phyloP scores from a whole-genome alignment of 2,113 vertebrate genomes.

The Saguinus imperator region DNA sequence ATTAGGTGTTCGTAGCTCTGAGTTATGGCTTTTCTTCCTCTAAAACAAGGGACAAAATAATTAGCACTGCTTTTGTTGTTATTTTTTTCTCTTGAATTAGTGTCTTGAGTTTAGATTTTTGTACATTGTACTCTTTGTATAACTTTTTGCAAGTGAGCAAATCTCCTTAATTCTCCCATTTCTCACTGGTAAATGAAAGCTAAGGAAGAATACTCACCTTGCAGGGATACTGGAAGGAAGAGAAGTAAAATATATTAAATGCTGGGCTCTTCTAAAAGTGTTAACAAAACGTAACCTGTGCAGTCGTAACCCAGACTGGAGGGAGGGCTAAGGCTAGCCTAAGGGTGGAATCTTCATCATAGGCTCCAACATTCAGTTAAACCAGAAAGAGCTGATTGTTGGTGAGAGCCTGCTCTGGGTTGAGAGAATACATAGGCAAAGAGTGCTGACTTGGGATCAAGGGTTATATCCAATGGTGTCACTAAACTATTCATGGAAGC shows the following conservation, averaged over 20 bases:
- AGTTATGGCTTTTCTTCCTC: not conserved
- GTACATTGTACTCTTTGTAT: not conserved
- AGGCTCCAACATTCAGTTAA: not conserved
- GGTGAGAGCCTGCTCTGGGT: not conserved
- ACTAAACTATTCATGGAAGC: not conserved
- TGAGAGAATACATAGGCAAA: not conserved
- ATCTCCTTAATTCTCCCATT: constrained; percentile 50
- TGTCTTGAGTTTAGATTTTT: constrained; percentile 20
- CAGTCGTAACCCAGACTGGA: not conserved
- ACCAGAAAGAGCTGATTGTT: not conserved
- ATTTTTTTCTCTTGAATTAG: constrained; percentile 22
- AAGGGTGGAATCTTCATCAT: not conserved
- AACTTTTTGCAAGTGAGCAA: constrained; percentile 49
- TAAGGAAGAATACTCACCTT: constrained; percentile 18
- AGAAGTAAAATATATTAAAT: not conserved
- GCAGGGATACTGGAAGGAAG: not conserved
- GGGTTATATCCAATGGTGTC: not conserved
- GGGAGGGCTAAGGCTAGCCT: not conserved
- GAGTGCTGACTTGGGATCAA: not conserved
- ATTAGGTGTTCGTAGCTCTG: not conserved
- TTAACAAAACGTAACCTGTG: not conserved
- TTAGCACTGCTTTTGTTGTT: not conserved
- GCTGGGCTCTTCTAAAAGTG: not conserved
- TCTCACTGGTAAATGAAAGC: not conserved
- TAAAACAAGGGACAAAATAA: constrained; percentile 10